A percentile compares a stretch with the other conserved stretches of the same genome.
Conservation (phyloP, 2,113 vertebrate genomes). For the Crotalus tigris region DNA sequence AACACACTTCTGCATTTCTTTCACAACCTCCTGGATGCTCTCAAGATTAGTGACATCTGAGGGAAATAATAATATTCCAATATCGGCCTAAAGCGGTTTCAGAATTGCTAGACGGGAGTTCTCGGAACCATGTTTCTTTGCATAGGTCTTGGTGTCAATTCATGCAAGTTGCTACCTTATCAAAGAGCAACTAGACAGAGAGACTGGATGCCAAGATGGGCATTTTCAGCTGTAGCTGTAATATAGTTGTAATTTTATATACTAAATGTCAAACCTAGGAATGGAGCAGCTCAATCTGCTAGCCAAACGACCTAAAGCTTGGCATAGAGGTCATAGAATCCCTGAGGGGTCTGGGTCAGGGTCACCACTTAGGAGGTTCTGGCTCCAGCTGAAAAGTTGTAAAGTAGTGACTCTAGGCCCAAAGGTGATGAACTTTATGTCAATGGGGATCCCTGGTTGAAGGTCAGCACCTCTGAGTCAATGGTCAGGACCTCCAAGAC, state of each 20-base stretch:
- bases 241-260: too few species aligned
- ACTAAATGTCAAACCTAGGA: too few species aligned
- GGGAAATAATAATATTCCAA: not conserved
- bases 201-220: not conserved
- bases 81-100: not conserved
- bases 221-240: not conserved
- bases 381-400: too few species aligned
- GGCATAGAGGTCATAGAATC: too few species aligned
- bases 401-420: too few species aligned
- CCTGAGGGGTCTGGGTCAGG: too few species aligned
- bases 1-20: not conserved
- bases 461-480: too few species aligned
- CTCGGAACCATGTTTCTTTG: not conserved
- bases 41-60: not conserved
- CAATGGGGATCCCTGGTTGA: too few species aligned
- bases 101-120: not conserved
- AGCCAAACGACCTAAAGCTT: not conserved
- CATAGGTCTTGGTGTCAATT: not conserved
- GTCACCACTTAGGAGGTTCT: too few species aligned
- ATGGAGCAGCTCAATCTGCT: not conserved
- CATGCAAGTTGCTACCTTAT: not conserved
- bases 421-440: too few species aligned
- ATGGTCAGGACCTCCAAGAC: too few species aligned
- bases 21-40: not conserved
- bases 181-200: not conserved